Conservation (phyloP, 2,888 invertebrate genomes). For the Halictus quadricinctus region DNA sequence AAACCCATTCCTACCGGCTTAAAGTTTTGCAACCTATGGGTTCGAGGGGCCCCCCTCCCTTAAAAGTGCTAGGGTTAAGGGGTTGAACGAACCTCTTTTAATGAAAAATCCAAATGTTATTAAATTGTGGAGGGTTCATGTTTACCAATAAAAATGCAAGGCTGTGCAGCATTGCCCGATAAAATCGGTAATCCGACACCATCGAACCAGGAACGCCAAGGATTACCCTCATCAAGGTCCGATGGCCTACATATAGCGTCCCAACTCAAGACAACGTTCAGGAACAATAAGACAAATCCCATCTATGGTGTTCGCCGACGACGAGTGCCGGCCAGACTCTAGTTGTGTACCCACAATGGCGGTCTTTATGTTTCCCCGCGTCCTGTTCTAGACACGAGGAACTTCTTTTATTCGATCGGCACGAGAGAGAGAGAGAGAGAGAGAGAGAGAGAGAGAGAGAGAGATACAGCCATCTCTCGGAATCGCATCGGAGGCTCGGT, state of each 20-base stretch:
- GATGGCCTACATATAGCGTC: background rate
- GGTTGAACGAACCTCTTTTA: no score
- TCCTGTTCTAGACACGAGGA: background rate
- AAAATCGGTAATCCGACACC: constrained; percentile 1
- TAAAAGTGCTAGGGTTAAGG: no score
- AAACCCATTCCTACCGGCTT: no score
- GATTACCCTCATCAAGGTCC: constrained; percentile 3
- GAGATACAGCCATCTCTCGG: background rate
- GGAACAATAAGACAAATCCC: background rate
- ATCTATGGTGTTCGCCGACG: background rate
- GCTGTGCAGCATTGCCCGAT: background rate
- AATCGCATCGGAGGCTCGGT: background rate
- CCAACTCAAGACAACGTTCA: background rate
- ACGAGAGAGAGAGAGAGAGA: background rate
- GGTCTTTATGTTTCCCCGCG: constrained; percentile 28
- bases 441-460: background rate
- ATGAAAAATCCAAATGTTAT: background rate
- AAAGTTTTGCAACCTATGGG: no score
- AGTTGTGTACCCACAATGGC: constrained; percentile 23
- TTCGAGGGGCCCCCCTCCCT: no score
- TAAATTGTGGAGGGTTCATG: background rate
- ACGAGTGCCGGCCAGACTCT: background rate
- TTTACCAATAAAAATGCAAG: background rate
- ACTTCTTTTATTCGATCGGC: constrained; percentile 19
- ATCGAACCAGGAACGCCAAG: background rate